Evolutionary conservation across 2,888 invertebrate genomes (phyloP).

Genomic region (Amphipyra berbera): DNA sequence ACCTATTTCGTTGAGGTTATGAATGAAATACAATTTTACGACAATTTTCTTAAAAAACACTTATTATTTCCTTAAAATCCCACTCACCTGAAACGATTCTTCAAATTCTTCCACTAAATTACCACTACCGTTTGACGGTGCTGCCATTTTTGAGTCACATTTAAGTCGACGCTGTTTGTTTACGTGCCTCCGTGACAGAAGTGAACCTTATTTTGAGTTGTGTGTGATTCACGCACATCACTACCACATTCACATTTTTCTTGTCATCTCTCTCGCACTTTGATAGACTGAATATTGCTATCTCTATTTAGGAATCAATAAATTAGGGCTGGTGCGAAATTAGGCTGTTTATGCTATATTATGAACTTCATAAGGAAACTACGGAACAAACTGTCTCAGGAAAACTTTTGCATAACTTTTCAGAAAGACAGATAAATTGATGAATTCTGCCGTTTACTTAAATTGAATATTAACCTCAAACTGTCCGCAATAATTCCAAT

Average conservation of each 20-base stretch:
- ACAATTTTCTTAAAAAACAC: conserved; percentile 11
- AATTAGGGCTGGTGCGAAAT: conserved; percentile 47
- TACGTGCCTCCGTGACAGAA: conserved; percentile 55
- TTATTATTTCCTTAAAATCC: conserved; percentile 1
- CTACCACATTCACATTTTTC: conserved; percentile 47
- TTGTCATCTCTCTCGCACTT: conserved; percentile 43
- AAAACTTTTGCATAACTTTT: too few relatives aligned
- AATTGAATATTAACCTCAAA: neutral
- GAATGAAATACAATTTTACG: conserved; percentile 51
- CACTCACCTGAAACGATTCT: conserved; percentile 95
- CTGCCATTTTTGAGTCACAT: conserved; percentile 90
- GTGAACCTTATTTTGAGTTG: conserved; percentile 29
- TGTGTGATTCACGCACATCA: conserved; percentile 56
- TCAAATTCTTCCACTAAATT: conserved; percentile 97
- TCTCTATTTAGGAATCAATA: conserved; percentile 57
- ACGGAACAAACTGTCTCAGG: neutral
- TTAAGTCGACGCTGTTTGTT: conserved; percentile 49
- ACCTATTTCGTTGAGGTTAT: conserved; percentile 71
- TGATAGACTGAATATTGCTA: neutral
- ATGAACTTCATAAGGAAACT: conserved; percentile 3
- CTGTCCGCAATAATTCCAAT: neutral
- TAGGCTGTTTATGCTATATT: conserved; percentile 8
- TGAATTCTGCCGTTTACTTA: neutral
- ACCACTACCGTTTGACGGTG: conserved; percentile 95
- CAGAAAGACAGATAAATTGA: too few relatives aligned